These are phyloP conservation scores for Isotomurus palustris DNA, from an alignment of 2,888 invertebrate species.

Conservation along the genomic window DNA sequence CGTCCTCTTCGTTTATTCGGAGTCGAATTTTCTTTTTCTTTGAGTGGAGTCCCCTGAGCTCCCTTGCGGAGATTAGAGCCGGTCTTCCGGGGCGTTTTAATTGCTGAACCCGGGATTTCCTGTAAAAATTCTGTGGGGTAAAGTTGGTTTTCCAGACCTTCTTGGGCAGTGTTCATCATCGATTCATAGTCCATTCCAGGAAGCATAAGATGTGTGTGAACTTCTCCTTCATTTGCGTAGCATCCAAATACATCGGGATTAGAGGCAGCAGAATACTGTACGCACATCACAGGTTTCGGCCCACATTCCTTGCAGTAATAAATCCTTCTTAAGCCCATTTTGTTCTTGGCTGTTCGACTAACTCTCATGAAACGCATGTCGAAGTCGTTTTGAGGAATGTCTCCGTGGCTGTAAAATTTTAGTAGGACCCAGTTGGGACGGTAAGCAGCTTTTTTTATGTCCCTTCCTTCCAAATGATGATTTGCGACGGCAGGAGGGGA, in stretches of 20 bases:
- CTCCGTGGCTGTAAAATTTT: background rate
- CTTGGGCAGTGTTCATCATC: background rate
- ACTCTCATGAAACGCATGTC: constrained; percentile 3
- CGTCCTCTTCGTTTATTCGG: no score
- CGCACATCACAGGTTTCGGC: background rate
- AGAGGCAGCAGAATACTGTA: background rate
- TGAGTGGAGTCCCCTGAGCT: no score
- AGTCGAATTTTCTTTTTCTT: no score
- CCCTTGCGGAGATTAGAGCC: no score
- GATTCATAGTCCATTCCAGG: constrained; percentile 5
- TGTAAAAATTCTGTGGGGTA: background rate
- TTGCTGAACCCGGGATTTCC: no score
- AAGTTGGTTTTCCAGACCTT: background rate
- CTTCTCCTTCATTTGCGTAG: background rate
- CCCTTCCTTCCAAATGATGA: background rate
- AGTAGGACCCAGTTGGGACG: constrained; percentile 2
- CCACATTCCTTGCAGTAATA: constrained; percentile 10
- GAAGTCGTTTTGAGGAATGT: background rate
- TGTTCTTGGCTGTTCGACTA: background rate
- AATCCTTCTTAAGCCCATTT: background rate
- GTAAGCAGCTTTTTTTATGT: no score
- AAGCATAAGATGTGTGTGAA: constrained; percentile 1
- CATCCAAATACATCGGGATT: background rate
- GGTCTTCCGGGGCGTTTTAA: no score
- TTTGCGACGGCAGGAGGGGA: background rate